These are phyloP conservation scores for Drosophila nigrodunni DNA, from an alignment of 1,140 invertebrate genomes.

Conservation along the genomic window DNA sequence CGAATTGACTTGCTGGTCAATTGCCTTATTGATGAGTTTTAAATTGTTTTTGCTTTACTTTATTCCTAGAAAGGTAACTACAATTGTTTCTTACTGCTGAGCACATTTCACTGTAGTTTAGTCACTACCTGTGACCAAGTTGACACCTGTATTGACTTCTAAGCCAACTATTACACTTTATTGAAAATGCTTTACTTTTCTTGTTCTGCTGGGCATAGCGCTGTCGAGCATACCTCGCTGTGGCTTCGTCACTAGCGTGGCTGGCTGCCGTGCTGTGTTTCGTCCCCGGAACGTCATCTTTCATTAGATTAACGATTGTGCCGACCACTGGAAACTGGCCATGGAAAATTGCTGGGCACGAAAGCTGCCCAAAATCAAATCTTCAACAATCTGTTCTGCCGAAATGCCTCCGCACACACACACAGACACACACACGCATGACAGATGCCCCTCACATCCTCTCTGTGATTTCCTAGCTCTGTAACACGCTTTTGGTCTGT, in stretches of 20 bases:
- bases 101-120: too few species aligned
- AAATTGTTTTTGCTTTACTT: too few species aligned
- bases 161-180: too few species aligned
- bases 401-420: slow-evolving; percentile 53
- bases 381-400: slow-evolving; percentile 75
- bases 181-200: too few species aligned
- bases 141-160: too few species aligned
- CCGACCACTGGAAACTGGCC: slow-evolving; percentile 14
- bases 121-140: too few species aligned
- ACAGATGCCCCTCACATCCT: slow-evolving; percentile 3
- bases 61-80: too few species aligned
- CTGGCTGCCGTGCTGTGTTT: neutral
- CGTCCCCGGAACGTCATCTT: slow-evolving; percentile 71
- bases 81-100: too few species aligned
- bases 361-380: slow-evolving; percentile 72
- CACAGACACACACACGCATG: slow-evolving; percentile 10
- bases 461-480: neutral
- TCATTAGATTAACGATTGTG: slow-evolving; percentile 81
- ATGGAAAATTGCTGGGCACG: neutral
- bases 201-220: neutral
- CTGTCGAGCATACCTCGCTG: neutral
- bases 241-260: too few species aligned
- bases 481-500: neutral
- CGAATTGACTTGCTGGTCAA: too few species aligned
- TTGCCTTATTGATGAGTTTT: too few species aligned